Conservation (phyloP, 2,797 vertebrate genomes). For the Myiothlypis coronata region DNA sequence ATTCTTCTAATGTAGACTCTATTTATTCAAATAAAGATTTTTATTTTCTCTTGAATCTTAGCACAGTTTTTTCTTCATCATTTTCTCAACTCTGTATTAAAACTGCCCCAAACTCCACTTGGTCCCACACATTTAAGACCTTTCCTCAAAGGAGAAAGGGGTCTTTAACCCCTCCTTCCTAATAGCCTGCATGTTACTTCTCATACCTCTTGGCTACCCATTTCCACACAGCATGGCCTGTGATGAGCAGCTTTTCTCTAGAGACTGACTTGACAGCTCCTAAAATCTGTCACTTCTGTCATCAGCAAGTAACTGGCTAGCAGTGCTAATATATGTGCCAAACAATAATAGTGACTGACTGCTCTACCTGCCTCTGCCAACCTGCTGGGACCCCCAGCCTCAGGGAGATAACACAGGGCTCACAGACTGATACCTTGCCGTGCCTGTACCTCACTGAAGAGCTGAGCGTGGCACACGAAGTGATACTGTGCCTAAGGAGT, state of each 20-base stretch:
- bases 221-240: rapidly evolving
- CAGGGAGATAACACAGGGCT: background rate
- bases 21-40: background rate
- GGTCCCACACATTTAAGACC: background rate
- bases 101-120: background rate
- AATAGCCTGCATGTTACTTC: background rate
- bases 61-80: background rate
- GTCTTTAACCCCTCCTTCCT: background rate
- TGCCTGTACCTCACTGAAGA: background rate
- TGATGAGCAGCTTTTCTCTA: background rate
- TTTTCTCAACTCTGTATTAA: background rate
- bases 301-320: background rate
- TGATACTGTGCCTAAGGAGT: rapidly evolving
- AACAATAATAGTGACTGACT: background rate
- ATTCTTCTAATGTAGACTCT: background rate
- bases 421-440: rapidly evolving
- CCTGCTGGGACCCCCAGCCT: background rate
- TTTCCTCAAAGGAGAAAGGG: rapidly evolving
- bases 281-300: background rate
- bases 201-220: background rate
- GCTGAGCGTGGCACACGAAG: rapidly evolving
- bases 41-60: background rate
- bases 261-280: background rate
- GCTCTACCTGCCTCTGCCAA: background rate
- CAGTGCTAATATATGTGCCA: rapidly evolving